phyloP scores from a whole-genome alignment of 1,140 invertebrate genomes.

The Pemphigus obesinymphae region DNA sequence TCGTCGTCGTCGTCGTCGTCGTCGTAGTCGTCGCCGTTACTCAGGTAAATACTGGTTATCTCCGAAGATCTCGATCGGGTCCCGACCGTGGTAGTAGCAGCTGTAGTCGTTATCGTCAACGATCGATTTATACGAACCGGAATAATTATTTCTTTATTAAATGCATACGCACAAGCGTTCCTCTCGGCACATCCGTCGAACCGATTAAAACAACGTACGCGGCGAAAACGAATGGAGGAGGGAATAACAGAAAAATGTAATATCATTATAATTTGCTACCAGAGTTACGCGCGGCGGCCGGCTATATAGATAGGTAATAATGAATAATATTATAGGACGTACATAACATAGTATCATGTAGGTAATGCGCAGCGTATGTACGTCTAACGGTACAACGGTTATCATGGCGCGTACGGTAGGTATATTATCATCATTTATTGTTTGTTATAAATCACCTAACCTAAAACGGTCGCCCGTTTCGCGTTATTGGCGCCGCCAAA shows the following conservation, averaged over 20 bases:
- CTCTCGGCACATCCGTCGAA: background rate
- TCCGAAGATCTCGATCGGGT: background rate
- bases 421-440: too few species aligned
- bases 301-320: too few species aligned
- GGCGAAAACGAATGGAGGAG: background rate
- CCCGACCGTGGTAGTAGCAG: background rate
- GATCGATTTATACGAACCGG: slow-evolving; percentile 18
- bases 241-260: background rate
- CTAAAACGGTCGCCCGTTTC: background rate
- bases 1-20: background rate
- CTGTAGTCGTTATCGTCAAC: background rate
- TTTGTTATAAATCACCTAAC: too few species aligned
- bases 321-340: too few species aligned
- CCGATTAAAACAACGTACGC: background rate
- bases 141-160: slow-evolving; percentile 17
- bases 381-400: too few species aligned
- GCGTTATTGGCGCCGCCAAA: background rate
- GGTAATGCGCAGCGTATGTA: too few species aligned
- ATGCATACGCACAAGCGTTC: background rate
- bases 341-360: too few species aligned
- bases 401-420: too few species aligned
- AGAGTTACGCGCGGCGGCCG: slow-evolving; percentile 14
- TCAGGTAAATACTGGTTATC: background rate
- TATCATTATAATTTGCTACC: too few species aligned
- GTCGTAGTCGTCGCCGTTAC: background rate